Conservation (phyloP, 2,888 invertebrate genomes). For the Dasypolia templi region DNA sequence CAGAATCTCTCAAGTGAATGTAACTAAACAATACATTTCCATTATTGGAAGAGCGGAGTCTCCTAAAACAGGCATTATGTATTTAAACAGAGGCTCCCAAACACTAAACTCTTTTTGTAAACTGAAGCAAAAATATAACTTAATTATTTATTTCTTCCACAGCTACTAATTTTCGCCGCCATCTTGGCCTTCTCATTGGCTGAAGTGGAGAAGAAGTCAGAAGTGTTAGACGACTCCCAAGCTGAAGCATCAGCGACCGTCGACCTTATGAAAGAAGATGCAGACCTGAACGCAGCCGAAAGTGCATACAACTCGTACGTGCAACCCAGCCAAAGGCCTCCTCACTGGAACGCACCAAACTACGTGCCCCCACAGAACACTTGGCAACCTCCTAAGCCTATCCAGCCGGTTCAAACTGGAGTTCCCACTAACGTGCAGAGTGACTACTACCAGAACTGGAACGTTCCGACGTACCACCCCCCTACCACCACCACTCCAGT, state of each 20-base stretch:
- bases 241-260: slow-evolving; percentile 73
- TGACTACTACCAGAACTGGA: slow-evolving; percentile 68
- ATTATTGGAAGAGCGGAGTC: too few relatives aligned
- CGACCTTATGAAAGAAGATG: slow-evolving; percentile 74
- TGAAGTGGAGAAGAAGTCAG: slow-evolving; percentile 69
- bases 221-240: slow-evolving; percentile 76
- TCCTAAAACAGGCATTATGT: too few relatives aligned
- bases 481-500: slow-evolving; percentile 77
- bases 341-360: slow-evolving; percentile 64
- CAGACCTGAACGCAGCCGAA: slow-evolving; percentile 70
- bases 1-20: not conserved
- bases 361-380: slow-evolving; percentile 59
- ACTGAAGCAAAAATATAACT: too few relatives aligned
- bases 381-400: slow-evolving; percentile 58
- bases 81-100: too few relatives aligned
- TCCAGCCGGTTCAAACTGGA: slow-evolving; percentile 41
- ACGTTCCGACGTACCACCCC: slow-evolving; percentile 60
- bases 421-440: slow-evolving; percentile 56
- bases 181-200: slow-evolving; percentile 81
- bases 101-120: too few relatives aligned
- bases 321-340: slow-evolving; percentile 69
- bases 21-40: slow-evolving; percentile 22
- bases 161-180: slow-evolving; percentile 79
- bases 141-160: too few relatives aligned
- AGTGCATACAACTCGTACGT: slow-evolving; percentile 73